Evolutionary conservation across 2,888 invertebrate species (phyloP).

Genomic region (Eilema sororculum): DNA sequence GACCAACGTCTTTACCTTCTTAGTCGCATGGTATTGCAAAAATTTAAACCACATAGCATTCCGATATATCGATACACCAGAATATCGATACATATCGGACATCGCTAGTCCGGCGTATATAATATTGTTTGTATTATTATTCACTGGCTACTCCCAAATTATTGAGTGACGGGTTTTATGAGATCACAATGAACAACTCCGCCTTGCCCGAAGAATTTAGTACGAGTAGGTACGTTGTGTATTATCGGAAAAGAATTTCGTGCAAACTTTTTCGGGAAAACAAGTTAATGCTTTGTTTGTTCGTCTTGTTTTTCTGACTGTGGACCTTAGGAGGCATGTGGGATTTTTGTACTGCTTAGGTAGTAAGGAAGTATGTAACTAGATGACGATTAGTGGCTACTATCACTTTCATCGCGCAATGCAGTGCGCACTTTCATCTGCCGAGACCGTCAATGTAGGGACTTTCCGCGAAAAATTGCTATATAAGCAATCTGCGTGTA

Average conservation of each 20-base stretch:
- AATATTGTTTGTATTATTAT: constrained; percentile 37
- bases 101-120: not conserved
- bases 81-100: not conserved
- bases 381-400: not conserved
- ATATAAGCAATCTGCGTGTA: no score
- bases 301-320: constrained; percentile 1
- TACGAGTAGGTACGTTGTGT: constrained; percentile 2
- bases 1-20: no score
- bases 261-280: constrained; percentile 26
- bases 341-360: not conserved
- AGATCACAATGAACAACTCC: constrained; percentile 40
- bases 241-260: constrained; percentile 17
- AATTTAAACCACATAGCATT: not conserved
- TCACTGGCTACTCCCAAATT: constrained; percentile 39
- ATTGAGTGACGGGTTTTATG: constrained; percentile 49
- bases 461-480: no score
- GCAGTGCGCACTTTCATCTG: no score
- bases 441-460: no score
- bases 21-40: no score
- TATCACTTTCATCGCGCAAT: no score
- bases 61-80: not conserved
- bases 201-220: not conserved
- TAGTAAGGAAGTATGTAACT: not conserved
- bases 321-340: not conserved
- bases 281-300: constrained; percentile 15